Conservation (phyloP, 2,113 vertebrate genomes). For the Hymenochirus boettgeri region DNA sequence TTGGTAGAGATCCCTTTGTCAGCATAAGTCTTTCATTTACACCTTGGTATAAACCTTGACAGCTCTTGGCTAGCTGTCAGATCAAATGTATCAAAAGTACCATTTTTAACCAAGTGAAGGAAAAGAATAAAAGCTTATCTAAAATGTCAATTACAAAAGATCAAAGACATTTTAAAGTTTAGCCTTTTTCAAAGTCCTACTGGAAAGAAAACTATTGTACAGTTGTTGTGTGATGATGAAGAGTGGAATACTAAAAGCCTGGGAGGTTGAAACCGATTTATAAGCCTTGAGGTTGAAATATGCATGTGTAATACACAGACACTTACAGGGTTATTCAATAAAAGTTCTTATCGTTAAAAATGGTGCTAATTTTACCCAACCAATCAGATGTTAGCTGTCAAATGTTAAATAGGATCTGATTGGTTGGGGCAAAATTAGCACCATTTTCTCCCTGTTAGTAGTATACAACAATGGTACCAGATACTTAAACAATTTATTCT, state of each 20-base stretch:
- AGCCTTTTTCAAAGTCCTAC: background rate
- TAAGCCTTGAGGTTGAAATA: no score
- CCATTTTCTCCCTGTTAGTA: no score
- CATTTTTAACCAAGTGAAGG: constrained; percentile 44
- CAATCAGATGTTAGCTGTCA: no score
- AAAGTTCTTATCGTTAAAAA: no score
- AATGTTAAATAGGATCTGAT: no score
- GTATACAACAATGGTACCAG: no score
- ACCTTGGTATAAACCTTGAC: constrained; percentile 55
- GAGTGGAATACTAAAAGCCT: no score
- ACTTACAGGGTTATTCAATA: no score
- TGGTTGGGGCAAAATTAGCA: no score
- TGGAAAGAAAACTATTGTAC: background rate
- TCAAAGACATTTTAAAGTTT: constrained; percentile 14
- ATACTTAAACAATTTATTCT: no score
- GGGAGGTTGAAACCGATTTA: background rate
- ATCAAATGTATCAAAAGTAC: constrained; percentile 51
- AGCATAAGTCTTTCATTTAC: constrained; percentile 59
- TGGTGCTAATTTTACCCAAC: no score
- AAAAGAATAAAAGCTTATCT: constrained; percentile 24
- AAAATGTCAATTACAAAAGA: constrained; percentile 32
- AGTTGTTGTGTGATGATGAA: background rate
- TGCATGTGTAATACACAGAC: no score
- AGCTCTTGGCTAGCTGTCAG: constrained; percentile 56
- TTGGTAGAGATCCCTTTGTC: constrained; percentile 46